Evolutionary conservation across 2,113 vertebrate genomes (phyloP), one percentile per base, ranked within the genome.

Genomic region (Tor tambroides): DNA sequence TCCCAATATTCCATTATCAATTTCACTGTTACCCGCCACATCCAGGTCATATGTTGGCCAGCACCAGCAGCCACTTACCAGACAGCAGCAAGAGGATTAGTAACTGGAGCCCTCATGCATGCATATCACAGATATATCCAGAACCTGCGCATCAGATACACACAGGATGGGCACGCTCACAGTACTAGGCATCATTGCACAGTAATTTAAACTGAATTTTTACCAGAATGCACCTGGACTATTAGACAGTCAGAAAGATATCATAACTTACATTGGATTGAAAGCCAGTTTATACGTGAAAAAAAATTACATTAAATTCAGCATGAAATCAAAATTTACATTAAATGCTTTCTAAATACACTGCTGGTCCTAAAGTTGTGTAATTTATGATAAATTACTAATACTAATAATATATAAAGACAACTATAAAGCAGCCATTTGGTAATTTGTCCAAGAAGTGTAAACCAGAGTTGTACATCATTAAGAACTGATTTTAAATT

Each of bases 81-180:
- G 75, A 54, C 51, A 38, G 6, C 30, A 35, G 32, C 35, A 38
- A 80, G 19, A 80, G 51, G 77, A 79, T 59, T 38, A 79, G 76
- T 35, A 32, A 38, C 30, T 78, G 5, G 76, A 56, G 43, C 46
- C 46, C 15, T 56, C 9, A 56, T 79, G 75, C 76, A n/a, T 35
- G 54, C 74, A 21, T 30, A 28, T 61, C 54, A 80, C 51, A 38
- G 77, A 80, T 80, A 38, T 21, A 80, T 32, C 5, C 54, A 59
- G 21, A 38, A 38, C 21, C 54, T 41, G 51, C 1, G 12, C 30
- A 79, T 35, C 30, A 80, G 21, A 80, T 59, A 56, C 30, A 59
- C 51, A 59, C 30, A 9, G 17, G 17, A 12, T 32, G 15, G 14
- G 21, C 28, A 21, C 54, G 28, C 8, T 56, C 6, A 21, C 23